Evolutionary conservation across 2,888 invertebrate species (phyloP), one percentile per base, ranked within the genome.

Genomic region (Micoletzkya japonica): DNA sequence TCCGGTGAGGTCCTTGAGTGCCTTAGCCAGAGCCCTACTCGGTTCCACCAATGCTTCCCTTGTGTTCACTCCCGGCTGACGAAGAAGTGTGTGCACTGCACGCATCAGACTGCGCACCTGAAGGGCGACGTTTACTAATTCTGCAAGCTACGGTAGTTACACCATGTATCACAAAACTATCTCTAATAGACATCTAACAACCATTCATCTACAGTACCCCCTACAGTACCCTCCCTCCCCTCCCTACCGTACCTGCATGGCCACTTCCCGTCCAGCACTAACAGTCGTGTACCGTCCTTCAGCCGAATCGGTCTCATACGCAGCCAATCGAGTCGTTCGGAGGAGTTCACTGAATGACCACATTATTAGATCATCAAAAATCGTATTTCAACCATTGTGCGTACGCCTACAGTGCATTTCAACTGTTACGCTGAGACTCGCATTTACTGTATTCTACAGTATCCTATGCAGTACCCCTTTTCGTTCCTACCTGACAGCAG

Each of bases 101-200:
- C 91, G 90, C 70, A 98, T 89, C 39, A 98, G 89, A 80, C 93
- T 92, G 71, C 93, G 90, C 88, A 94, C 95, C 73, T 93, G 90
- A 28, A 63, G 37, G 36, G 6, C 6, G 6, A 2, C n/a, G 1
- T 4, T 50, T 34, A 58, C 2, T 34, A 20, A 20, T 52, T n/a
- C 34, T 4, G 52, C 14, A 36, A 17, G 20, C 30, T n/a, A 14
- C 57, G 37, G 17, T 14, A 4, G 6, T 26, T 14, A 57, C 24
- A 20, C 26, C 26, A 37, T 26, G 14, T 73, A 54, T 39, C 74
- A 77, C 54, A n/a, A n/a, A n/a, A 70, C 49, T n/a, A 57, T 2
- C 7, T 34, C 52, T 24, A 57, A 61, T 70, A 60, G 7, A 26
- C 30, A 37, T 28, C 17, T 14, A n/a, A 32, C 26, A 2, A 6